Evolutionary conservation across 2,113 vertebrate genomes (phyloP), one percentile per base, ranked within the genome.

Genomic region (Chamaetylas fuelleborni): DNA sequence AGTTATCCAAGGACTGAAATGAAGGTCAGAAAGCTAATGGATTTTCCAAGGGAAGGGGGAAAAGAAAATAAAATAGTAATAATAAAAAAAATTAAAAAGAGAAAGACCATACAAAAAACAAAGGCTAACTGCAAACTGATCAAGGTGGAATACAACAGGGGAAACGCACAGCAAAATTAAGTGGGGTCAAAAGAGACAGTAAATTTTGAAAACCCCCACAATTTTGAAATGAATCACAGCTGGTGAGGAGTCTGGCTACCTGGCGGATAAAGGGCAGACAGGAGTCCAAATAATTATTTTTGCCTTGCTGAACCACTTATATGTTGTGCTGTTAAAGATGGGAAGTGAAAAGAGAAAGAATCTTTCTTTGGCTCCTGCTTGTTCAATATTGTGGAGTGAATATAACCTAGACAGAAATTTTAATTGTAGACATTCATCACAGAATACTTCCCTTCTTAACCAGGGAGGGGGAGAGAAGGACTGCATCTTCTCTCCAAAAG

Each of bases 391-490:
- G 58, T 2, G 4, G 51, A 85, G 42, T 5, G 24, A 88, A 91
- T 4, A 19, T 9, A 73, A 20, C 11, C 28, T 45, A 57, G 36
- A 90, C 81, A 43, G 19, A 72, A 90, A 79, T 61, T 90, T 92
- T 95, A 96, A 86, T 93, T 96, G 87, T 18, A 45, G 54, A 67
- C 60, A 86, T 40, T 23, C 64, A 82, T 86, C 88, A 88, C 61
- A 93, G 77, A 36, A 71, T 23, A 67, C 79, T 93, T 90, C 73
- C 33, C 81, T 85, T 91, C 34, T 78, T 23, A 94, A 93, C 28
- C 45, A 74, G 38, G 17, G 66, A 94, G 28, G 12, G 60, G 61
- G 58, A 74, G 47, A 74, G 29, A 85, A 15, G 7, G 45, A 69
- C 31, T 60, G 28, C n/a, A 53, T 78, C 47, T 83, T 56, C 65